Percentiles rank a stretch among this genome's conserved stretches.
phyloP scores from a whole-genome alignment of 2,113 vertebrate species.

The Gymnorhina tibicen region DNA sequence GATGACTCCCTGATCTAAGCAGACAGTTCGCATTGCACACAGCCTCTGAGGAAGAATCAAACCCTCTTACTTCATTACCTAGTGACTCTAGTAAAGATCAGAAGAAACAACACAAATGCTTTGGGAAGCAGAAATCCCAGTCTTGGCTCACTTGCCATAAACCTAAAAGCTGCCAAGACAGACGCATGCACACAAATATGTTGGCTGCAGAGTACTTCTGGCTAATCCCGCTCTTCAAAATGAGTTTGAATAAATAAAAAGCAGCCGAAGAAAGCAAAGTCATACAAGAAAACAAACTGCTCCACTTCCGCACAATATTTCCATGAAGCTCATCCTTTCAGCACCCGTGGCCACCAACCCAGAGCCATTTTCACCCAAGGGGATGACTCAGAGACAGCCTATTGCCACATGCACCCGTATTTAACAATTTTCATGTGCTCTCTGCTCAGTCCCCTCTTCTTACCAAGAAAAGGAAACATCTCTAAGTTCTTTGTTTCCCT shows the following conservation, averaged over 20 bases:
- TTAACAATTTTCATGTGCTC: neutral
- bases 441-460: neutral
- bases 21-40: neutral
- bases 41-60: neutral
- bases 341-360: neutral
- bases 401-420: neutral
- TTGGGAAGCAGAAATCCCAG: neutral
- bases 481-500: neutral
- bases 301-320: neutral
- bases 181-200: neutral
- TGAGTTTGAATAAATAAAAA: neutral
- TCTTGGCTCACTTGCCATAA: neutral
- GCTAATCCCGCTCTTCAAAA: neutral
- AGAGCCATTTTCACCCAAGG: neutral
- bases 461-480: neutral
- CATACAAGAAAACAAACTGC: neutral
- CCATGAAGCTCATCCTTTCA: neutral
- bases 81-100: neutral
- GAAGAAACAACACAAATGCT: neutral
- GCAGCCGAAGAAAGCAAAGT: neutral
- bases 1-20: neutral
- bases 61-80: neutral
- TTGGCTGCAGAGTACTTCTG: constrained; percentile 13
- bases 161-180: constrained; percentile 15
- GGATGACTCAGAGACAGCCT: neutral